Evolutionary conservation across 2,113 vertebrate species (phyloP).

Genomic region (Myodes glareolus): DNA sequence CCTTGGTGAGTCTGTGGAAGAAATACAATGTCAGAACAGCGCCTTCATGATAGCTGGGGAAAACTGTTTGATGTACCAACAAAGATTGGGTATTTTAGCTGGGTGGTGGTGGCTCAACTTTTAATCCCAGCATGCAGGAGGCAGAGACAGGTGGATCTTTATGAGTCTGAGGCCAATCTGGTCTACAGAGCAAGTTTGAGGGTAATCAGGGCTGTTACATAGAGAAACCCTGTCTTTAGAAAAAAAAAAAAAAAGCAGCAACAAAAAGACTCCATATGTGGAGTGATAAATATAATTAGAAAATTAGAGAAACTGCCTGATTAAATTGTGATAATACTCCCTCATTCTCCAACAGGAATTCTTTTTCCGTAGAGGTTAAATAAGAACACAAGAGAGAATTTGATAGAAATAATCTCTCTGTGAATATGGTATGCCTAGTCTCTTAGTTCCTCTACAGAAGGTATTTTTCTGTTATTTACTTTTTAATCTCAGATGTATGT

Average conservation of each 20-base stretch:
- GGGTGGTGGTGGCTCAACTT: too few relatives aligned
- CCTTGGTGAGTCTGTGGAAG: background rate
- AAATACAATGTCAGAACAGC: background rate
- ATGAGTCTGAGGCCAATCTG: too few relatives aligned
- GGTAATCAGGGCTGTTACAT: too few relatives aligned
- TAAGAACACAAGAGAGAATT: background rate
- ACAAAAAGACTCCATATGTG: background rate
- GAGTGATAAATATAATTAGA: background rate
- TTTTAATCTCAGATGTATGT: background rate
- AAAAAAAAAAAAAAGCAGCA: too few relatives aligned
- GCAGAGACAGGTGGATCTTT: too few relatives aligned
- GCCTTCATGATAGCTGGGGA: background rate
- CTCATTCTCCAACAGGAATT: background rate
- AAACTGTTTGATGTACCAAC: background rate
- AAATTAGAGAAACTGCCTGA: background rate
- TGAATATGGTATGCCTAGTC: background rate
- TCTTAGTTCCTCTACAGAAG: slow-evolving; percentile 11
- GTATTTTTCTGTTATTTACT: background rate
- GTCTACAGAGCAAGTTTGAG: too few relatives aligned
- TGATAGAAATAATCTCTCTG: slow-evolving; percentile 32
- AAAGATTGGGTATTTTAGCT: too few relatives aligned
- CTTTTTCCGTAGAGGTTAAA: slow-evolving; percentile 8
- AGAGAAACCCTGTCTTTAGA: too few relatives aligned
- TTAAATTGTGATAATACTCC: slow-evolving; percentile 7
- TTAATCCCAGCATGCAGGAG: too few relatives aligned